phyloP scores from a whole-genome alignment of 1,140 invertebrate genomes.

The Ceratina japonica region DNA sequence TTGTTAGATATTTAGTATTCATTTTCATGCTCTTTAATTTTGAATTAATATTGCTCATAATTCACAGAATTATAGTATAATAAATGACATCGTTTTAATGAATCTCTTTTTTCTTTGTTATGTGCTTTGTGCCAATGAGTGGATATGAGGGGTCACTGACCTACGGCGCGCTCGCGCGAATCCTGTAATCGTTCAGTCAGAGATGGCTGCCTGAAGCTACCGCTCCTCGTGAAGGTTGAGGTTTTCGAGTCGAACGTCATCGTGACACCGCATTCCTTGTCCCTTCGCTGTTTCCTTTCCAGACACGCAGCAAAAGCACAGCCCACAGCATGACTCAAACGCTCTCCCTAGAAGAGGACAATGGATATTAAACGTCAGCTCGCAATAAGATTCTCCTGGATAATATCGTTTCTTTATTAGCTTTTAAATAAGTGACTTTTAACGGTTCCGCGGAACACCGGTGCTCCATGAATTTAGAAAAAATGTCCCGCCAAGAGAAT shows the following conservation, averaged over 20 bases:
- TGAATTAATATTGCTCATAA: no score
- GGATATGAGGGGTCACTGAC: conserved; percentile 54
- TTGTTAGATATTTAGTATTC: no score
- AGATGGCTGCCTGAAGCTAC: conserved; percentile 92
- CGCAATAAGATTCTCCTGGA: not conserved
- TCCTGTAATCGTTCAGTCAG: conserved; percentile 88
- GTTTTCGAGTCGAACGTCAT: conserved; percentile 97
- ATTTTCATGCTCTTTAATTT: no score
- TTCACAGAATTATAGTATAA: no score
- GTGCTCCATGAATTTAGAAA: no score
- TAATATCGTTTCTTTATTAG: conserved; percentile 5
- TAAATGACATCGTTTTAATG: not conserved
- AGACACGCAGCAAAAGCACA: conserved; percentile 99
- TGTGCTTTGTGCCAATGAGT: not conserved
- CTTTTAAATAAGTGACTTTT: no score
- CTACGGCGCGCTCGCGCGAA: conserved; percentile 73
- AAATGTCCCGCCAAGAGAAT: no score
- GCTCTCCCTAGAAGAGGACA: conserved; percentile 87
- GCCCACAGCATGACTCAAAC: conserved; percentile 98
- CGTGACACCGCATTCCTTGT: conserved; percentile 96
- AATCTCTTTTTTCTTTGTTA: not conserved
- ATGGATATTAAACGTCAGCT: not conserved
- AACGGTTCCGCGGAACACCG: no score
- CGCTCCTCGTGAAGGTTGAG: conserved; percentile 95
- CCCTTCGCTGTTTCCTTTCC: conserved; percentile 97